Base-by-base conservation (phyloP, 2,797 vertebrate species). In the Limosa lapponica region DNA sequence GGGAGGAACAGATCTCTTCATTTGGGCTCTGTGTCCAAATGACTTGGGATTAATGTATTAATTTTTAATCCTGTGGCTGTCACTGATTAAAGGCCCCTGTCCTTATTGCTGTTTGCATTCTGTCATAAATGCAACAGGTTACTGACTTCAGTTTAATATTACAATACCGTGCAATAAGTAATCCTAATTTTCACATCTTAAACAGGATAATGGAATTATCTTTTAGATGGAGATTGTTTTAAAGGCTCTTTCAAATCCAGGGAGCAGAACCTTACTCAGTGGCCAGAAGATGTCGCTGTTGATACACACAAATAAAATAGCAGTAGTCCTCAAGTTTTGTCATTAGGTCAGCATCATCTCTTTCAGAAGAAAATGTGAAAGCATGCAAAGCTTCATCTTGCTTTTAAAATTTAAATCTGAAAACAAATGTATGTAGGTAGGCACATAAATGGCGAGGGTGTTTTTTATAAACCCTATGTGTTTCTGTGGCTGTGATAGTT, bases 231-330 rank as follows among this genome's bases (percentile, higher is more conserved):
- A 62, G 44, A 16, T 0, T 0, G 28, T 81, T 80, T 4, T 41
- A 52, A 67, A 41, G 46, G 6, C 28, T 62, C 8, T 58, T 75
- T 55, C 32, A 52, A 79, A 62, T 36, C 28, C 7, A 24, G 4
- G 41, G 52, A 34, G 6, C 20, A 36, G 48, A 55, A 67, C 20
- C 13, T 62, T 55, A 8, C 13, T 67, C 54, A n/a, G 37, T 72
- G 87, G 14, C 95, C 91, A 6, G 90, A 57, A 92, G 94, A 54
- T 96, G 97, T 93, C 90, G 17, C 85, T 89, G 20, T 87, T 90
- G 51, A 23, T 80, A 30, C 25, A 28, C 46, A n/a, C 51, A 64
- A 54, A 58, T 64, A n/a, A 55, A 75, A 46, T 1, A n/a, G 12
- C 2, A 22, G 8, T 14, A 20, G 30, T 39, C 28, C 6, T 59